Percentiles rank a stretch among this genome's conserved stretches.
Conservation (phyloP, 2,797 vertebrate species). For the Spatula clypeata region DNA sequence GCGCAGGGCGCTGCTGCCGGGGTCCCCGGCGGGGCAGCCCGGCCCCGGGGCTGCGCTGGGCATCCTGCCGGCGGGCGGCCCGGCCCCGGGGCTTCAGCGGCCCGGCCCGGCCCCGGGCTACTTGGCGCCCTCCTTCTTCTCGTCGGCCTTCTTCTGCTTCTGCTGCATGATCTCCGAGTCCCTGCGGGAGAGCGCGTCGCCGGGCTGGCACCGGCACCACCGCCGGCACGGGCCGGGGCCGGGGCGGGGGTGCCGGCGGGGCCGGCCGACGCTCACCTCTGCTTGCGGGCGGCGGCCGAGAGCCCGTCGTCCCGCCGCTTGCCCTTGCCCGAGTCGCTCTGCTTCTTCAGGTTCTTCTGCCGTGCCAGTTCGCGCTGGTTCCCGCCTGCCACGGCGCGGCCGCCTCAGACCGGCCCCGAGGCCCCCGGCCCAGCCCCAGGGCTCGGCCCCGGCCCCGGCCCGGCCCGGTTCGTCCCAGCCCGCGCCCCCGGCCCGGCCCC, state of each 20-base stretch:
- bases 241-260: neutral
- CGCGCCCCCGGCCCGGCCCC: neutral
- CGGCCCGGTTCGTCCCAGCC: neutral
- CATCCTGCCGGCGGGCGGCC: slow-evolving; percentile 23
- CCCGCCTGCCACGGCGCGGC: slow-evolving; percentile 86
- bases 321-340: slow-evolving; percentile 86
- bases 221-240: neutral
- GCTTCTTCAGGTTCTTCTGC: slow-evolving; percentile 92
- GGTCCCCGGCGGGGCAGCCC: neutral
- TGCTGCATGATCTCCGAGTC: slow-evolving; percentile 98
- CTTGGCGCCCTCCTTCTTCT: slow-evolving; percentile 85
- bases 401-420: neutral
- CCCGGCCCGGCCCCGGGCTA: slow-evolving; percentile 72
- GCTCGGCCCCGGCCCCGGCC: neutral
- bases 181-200: slow-evolving; percentile 77
- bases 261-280: slow-evolving; percentile 85
- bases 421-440: neutral
- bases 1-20: neutral
- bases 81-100: neutral
- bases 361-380: slow-evolving; percentile 96
- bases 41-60: neutral
- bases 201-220: slow-evolving; percentile 27
- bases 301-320: slow-evolving; percentile 92
- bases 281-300: slow-evolving; percentile 93
- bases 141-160: slow-evolving; percentile 92